phyloP scores from a whole-genome alignment of 1,140 invertebrate species.

The Drosophila mayri region DNA sequence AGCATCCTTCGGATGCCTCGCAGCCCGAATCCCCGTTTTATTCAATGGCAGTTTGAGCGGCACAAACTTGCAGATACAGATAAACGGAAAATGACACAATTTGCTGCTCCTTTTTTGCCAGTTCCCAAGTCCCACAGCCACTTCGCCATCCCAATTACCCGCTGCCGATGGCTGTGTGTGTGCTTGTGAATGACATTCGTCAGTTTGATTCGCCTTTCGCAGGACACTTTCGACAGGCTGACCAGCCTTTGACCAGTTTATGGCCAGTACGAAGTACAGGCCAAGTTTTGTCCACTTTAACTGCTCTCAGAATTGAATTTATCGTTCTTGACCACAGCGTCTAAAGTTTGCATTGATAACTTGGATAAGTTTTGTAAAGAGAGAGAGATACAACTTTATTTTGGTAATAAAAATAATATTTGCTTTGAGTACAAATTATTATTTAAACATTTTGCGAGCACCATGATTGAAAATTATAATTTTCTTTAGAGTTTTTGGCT shows the following conservation, averaged over 20 bases:
- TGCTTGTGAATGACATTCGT: constrained; percentile 43
- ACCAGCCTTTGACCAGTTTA: constrained; percentile 29
- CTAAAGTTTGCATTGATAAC: neutral
- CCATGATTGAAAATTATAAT: too few species aligned
- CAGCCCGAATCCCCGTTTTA: constrained; percentile 42
- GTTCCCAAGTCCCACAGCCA: constrained; percentile 24
- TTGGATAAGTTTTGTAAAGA: neutral
- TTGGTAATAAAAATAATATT: neutral
- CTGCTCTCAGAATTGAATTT: neutral
- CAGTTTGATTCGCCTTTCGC: constrained; percentile 38
- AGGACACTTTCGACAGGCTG: neutral
- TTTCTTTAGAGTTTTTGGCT: too few species aligned
- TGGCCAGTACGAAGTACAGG: constrained; percentile 8
- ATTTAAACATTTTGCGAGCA: too few species aligned
- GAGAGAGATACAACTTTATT: neutral
- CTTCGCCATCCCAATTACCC: constrained; percentile 37
- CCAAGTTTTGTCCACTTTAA: constrained; percentile 13
- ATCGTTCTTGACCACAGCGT: constrained; percentile 1
- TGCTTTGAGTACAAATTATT: too few species aligned
- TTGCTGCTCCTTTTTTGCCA: constrained; percentile 54
- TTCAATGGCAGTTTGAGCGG: constrained; percentile 69
- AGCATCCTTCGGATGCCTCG: neutral
- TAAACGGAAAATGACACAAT: constrained; percentile 76
- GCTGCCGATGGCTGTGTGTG: constrained; percentile 32
- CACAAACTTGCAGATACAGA: constrained; percentile 49